Conservation (phyloP, 2,888 invertebrate genomes). For the Dicranocentrus wangi region DNA sequence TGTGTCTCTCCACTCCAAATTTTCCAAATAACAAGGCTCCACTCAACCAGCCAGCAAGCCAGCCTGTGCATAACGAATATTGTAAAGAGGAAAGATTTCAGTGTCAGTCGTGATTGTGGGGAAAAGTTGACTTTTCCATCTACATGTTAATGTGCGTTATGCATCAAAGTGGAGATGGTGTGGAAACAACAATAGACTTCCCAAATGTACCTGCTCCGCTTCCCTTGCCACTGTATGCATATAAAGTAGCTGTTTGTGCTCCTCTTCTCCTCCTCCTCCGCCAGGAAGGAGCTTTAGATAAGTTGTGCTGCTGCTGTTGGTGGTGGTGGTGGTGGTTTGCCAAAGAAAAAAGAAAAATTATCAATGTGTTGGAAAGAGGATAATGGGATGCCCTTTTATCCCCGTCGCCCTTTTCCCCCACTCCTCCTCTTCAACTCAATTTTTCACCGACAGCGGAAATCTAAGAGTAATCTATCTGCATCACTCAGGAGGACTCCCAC, state of each 20-base stretch:
- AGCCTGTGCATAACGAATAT: too few relatives aligned
- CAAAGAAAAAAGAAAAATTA: conserved; percentile 51
- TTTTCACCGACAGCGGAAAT: conserved; percentile 27
- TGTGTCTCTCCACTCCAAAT: too few relatives aligned
- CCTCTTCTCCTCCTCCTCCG: not conserved
- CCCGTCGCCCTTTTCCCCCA: conserved; percentile 22
- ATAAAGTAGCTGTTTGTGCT: conserved; percentile 30
- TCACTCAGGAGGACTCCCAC: conserved; percentile 9
- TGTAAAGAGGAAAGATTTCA: too few relatives aligned
- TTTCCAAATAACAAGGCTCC: too few relatives aligned
- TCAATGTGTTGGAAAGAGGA: conserved; percentile 68
- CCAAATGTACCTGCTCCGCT: too few relatives aligned
- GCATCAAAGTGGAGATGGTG: too few relatives aligned
- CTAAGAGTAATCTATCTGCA: conserved; percentile 15
- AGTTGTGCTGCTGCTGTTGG: not conserved
- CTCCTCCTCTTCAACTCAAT: conserved; percentile 13
- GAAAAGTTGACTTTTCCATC: not conserved
- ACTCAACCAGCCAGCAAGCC: too few relatives aligned
- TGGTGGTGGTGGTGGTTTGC: too few relatives aligned
- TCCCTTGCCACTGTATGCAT: too few relatives aligned
- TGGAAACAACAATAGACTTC: too few relatives aligned
- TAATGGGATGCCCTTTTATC: conserved; percentile 70
- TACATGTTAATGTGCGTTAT: conserved; percentile 7
- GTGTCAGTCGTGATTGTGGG: too few relatives aligned
- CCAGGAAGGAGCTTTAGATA: too few relatives aligned